Conservation (phyloP, 2,888 invertebrate species). For the Brachyptera risi region DNA sequence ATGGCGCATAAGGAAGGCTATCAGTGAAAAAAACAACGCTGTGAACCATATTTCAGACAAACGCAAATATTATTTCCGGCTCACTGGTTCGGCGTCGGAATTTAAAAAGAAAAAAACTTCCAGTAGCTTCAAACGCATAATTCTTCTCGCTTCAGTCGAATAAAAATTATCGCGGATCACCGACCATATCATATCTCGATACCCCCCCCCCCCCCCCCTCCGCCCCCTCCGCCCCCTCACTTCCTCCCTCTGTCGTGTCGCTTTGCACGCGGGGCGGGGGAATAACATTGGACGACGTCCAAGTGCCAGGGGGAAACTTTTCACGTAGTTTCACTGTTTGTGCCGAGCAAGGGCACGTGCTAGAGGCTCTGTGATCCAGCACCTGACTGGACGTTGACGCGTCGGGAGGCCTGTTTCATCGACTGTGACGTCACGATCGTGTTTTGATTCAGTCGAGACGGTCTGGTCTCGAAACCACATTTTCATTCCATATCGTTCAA, state of each 20-base stretch:
- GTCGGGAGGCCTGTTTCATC: too few relatives aligned
- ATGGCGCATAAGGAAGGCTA: not conserved
- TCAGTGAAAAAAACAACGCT: not conserved
- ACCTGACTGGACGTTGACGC: too few relatives aligned
- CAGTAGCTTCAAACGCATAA: conserved; percentile 7
- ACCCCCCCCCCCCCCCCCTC: too few relatives aligned
- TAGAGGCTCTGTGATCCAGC: not conserved
- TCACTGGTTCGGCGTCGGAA: conserved; percentile 4
- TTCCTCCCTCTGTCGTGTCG: not conserved
- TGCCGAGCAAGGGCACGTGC: not conserved
- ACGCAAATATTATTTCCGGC: conserved; percentile 18
- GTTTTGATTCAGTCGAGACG: too few relatives aligned
- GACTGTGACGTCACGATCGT: too few relatives aligned
- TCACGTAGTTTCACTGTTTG: not conserved
- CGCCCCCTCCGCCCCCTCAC: not conserved
- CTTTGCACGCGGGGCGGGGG: not conserved
- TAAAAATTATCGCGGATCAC: conserved; percentile 22
- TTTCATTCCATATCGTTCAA: too few relatives aligned
- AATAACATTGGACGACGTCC: conserved; percentile 5
- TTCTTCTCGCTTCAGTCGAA: conserved; percentile 13
- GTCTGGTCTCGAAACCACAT: too few relatives aligned
- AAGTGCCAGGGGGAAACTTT: conserved; percentile 3
- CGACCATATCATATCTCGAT: conserved; percentile 17
- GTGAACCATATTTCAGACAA: conserved; percentile 7
- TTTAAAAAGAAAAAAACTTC: conserved; percentile 1